Evolutionary conservation across 30 jellyfish, hydroid and myxozoan species (phyloP).

Genomic region (Sanderia malayensis): DNA sequence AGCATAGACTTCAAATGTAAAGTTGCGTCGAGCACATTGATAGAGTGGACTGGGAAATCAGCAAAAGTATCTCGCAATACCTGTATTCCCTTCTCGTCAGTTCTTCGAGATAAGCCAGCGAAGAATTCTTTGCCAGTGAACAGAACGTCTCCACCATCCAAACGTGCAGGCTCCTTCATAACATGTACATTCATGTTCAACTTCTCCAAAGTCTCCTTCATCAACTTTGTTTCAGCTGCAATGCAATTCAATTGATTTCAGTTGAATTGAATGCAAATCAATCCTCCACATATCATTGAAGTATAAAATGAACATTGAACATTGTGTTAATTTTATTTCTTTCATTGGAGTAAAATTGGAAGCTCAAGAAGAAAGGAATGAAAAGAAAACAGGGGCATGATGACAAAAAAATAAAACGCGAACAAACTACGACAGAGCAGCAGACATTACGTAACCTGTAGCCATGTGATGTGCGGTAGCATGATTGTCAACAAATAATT

Average conservation of each 20-base stretch:
- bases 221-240: slow-evolving; percentile 28
- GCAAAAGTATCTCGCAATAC: slow-evolving; percentile 52
- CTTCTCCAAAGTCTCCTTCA: slow-evolving; percentile 35
- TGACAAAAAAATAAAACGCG: too few species aligned
- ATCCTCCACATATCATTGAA: too few species aligned
- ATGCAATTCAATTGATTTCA: neutral
- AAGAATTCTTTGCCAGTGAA: slow-evolving; percentile 88
- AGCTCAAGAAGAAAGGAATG: too few species aligned
- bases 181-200: slow-evolving; percentile 19
- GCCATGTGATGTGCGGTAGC: too few species aligned
- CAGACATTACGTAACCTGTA: too few species aligned
- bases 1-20: slow-evolving; percentile 78
- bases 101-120: slow-evolving; percentile 81
- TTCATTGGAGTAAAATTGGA: too few species aligned
- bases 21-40: slow-evolving; percentile 28
- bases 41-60: slow-evolving; percentile 68
- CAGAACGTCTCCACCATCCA: slow-evolving; percentile 96
- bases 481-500: too few species aligned
- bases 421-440: too few species aligned
- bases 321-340: too few species aligned
- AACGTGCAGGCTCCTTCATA: slow-evolving; percentile 76
- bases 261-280: too few species aligned
- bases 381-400: too few species aligned
- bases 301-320: too few species aligned
- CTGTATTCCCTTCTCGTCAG: slow-evolving; percentile 59